Evolutionary conservation across 2,113 vertebrate genomes (phyloP), one percentile per base, ranked within the genome.

Genomic region (Poeciliopsis turrubarensis): DNA sequence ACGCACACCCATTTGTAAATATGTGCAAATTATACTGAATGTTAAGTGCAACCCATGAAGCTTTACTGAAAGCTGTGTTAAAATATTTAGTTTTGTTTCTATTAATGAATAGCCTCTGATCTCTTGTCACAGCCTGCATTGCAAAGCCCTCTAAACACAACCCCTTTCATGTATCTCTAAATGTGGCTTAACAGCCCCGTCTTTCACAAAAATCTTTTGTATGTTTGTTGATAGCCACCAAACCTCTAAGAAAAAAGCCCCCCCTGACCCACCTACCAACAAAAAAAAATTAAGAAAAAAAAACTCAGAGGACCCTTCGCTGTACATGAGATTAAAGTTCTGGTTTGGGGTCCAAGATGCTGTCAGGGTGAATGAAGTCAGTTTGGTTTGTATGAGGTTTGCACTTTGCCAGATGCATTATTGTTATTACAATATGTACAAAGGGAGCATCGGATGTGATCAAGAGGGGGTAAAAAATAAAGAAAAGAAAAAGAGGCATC

Each of bases 1-100:
- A 92, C 85, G 89, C 92, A 91, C 91, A 90, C 86, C 70, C 61
- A 30, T 83, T 87, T 92, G 90, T 92, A 92, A 91, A 93, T 93
- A 92, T 67, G 86, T 93, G 85, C 87, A 87, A 89, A 77, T 85
- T 90, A 78, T 77, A 67, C n/a, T 87, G 87, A 93, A 91, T 91
- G 91, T 91, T 86, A 75, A 82, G 86, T 83, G 80, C 86, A 88
- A 84, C 68, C 78, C 84, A 86, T 72, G 85, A 71, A 82, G 78
- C 86, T 83, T 81, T 79, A 81, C 86, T 88, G 76, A 78, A 89
- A 88, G 80, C 76, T 82, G 72, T 72, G 86, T 83, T 83, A n/a
- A 80, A 85, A 86, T 60, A 74, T 77, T 75, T 64, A 71, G 62
- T 84, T 86, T 71, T 79, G 68, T 85, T 90, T 76, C 72, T 71